These are phyloP conservation scores for Leptinotarsa lineolata DNA, from an alignment of 1,140 invertebrate species.

Conservation along the genomic window DNA sequence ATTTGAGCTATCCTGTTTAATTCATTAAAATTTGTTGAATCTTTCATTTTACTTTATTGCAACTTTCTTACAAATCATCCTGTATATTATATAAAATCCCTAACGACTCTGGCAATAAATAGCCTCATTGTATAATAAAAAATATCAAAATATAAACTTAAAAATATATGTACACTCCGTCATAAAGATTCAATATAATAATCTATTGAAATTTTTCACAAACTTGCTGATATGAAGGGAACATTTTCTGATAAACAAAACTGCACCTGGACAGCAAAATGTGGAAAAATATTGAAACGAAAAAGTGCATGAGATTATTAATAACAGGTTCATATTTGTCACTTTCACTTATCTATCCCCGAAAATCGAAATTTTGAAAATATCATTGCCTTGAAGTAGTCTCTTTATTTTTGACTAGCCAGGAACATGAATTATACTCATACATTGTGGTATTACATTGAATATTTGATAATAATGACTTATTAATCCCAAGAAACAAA, in stretches of 20 bases:
- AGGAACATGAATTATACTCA: too few relatives aligned
- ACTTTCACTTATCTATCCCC: too few relatives aligned
- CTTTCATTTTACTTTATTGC: background rate
- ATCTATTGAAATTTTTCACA: conserved; percentile 4
- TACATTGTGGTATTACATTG: too few relatives aligned
- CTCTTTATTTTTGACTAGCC: too few relatives aligned
- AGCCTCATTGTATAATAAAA: conserved; percentile 40
- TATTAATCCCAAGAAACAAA: too few relatives aligned
- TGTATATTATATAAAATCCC: conserved; percentile 18
- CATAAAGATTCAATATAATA: conserved; percentile 10
- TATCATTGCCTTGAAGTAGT: too few relatives aligned
- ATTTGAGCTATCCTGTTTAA: background rate
- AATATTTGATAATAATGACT: too few relatives aligned
- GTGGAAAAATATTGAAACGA: background rate
- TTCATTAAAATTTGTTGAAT: background rate
- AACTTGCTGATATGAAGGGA: background rate
- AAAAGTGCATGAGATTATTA: too few relatives aligned
- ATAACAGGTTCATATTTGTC: too few relatives aligned
- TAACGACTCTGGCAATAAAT: conserved; percentile 28
- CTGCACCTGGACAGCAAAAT: background rate
- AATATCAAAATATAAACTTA: conserved; percentile 46
- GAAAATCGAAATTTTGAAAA: too few relatives aligned
- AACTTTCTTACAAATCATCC: conserved; percentile 5
- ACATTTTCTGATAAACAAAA: background rate
- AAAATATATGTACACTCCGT: conserved; percentile 38